Evolutionary conservation across 2,113 vertebrate genomes (phyloP).

Genomic region (Ctenodactylus gundi): DNA sequence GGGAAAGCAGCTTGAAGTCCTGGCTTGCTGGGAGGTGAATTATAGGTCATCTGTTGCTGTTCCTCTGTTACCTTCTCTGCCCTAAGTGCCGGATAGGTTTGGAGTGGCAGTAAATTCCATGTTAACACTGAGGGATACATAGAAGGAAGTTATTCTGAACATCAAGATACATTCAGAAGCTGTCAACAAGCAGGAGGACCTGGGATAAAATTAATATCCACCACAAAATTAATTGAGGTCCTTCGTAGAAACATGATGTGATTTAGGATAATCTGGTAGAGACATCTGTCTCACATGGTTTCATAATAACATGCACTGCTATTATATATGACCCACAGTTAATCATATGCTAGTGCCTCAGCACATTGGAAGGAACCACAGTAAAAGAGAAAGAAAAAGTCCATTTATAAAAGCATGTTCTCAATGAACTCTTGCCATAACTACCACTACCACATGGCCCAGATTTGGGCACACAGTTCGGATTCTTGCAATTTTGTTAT

Average conservation of each 20-base stretch:
- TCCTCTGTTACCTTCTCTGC: not conserved
- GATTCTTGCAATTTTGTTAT: not conserved
- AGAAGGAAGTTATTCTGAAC: not conserved
- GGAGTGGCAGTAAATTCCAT: not conserved
- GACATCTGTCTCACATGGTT: slow-evolving; percentile 26
- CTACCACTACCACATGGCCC: not conserved
- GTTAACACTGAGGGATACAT: not conserved
- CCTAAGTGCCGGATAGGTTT: not conserved
- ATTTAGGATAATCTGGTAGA: slow-evolving; percentile 36
- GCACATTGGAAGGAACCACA: not conserved
- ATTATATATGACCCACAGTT: not conserved
- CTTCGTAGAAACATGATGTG: not conserved
- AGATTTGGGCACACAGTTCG: not conserved
- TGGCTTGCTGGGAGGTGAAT: not conserved
- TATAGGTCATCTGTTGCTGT: not conserved
- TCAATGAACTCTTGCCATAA: not conserved
- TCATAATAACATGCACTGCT: not conserved
- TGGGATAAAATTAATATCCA: not conserved
- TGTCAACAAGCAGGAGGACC: not conserved
- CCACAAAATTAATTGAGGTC: slow-evolving; percentile 29
- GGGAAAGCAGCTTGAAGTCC: not conserved
- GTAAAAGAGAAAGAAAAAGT: slow-evolving; percentile 14
- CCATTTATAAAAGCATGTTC: not conserved
- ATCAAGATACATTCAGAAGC: not conserved
- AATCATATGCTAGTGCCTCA: not conserved